phyloP scores from a whole-genome alignment of 2,888 invertebrate genomes.

The Gerosis bhagava region DNA sequence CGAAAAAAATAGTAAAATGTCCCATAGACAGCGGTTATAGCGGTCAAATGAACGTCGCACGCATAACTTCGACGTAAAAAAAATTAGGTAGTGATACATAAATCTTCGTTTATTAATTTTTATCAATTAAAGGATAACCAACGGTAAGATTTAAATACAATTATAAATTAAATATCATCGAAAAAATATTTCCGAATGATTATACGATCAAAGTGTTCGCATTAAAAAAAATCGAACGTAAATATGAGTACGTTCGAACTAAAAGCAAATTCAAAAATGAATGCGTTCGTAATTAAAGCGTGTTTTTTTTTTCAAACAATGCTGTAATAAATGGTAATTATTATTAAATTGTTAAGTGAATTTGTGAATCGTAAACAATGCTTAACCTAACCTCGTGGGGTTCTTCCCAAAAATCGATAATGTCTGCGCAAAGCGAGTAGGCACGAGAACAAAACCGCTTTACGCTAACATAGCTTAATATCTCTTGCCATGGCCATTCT shows the following conservation, averaged over 20 bases:
- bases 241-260: no score
- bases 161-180: background rate
- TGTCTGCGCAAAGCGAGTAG: slow-evolving; percentile 59
- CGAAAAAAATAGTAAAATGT: slow-evolving; percentile 20
- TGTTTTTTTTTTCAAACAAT: no score
- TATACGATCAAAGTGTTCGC: no score
- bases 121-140: slow-evolving; percentile 10
- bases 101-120: slow-evolving; percentile 17
- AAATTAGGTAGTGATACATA: slow-evolving; percentile 21
- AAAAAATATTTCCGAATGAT: no score
- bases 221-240: no score
- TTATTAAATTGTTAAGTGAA: no score
- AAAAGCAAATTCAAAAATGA: background rate
- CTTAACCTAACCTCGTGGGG: slow-evolving; percentile 43
- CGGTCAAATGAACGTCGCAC: slow-evolving; percentile 20
- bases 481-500: slow-evolving; percentile 4
- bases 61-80: slow-evolving; percentile 15
- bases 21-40: slow-evolving; percentile 15
- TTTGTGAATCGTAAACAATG: slow-evolving; percentile 48
- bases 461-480: slow-evolving; percentile 31
- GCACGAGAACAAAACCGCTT: slow-evolving; percentile 30
- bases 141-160: slow-evolving; percentile 12
- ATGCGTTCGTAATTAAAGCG: slow-evolving; percentile 10
- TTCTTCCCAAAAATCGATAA: slow-evolving; percentile 67
- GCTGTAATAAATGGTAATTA: no score